Conservation (phyloP, 2,797 vertebrate genomes). For the Gallinago stenura region DNA sequence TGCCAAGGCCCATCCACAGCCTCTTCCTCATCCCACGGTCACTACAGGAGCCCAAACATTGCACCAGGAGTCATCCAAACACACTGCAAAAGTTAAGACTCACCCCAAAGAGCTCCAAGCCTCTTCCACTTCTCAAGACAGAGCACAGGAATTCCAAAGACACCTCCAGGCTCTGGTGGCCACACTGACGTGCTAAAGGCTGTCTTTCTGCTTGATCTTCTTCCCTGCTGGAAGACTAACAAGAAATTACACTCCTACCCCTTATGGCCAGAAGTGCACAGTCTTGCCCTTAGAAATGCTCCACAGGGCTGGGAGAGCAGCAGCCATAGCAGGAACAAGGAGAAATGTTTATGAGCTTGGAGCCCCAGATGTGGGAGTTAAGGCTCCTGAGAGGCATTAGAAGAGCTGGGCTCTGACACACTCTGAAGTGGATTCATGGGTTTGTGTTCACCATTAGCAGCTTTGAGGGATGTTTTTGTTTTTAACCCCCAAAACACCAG, state of each 20-base stretch:
- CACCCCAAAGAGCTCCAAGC: neutral
- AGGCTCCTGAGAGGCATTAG: neutral
- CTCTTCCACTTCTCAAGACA: neutral
- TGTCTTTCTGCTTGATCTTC: neutral
- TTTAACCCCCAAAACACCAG: neutral
- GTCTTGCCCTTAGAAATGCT: rapidly evolving
- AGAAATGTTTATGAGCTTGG: rapidly evolving
- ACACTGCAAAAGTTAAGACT: neutral
- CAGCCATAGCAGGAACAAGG: neutral
- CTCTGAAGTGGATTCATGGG: neutral
- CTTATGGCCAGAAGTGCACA: neutral
- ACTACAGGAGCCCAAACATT: neutral
- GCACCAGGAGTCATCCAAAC: neutral
- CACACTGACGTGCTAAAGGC: neutral
- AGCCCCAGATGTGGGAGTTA: neutral
- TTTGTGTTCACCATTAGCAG: neutral
- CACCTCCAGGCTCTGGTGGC: neutral
- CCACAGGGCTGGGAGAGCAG: neutral
- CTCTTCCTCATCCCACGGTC: neutral
- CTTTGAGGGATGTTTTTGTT: neutral
- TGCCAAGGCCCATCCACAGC: neutral
- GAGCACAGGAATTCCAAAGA: neutral
- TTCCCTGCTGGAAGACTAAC: neutral
- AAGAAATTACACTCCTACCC: neutral
- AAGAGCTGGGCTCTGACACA: neutral